These are phyloP conservation scores for Leptobrachium leishanense DNA, from an alignment of 2,113 vertebrate species.

Conservation along the genomic window DNA sequence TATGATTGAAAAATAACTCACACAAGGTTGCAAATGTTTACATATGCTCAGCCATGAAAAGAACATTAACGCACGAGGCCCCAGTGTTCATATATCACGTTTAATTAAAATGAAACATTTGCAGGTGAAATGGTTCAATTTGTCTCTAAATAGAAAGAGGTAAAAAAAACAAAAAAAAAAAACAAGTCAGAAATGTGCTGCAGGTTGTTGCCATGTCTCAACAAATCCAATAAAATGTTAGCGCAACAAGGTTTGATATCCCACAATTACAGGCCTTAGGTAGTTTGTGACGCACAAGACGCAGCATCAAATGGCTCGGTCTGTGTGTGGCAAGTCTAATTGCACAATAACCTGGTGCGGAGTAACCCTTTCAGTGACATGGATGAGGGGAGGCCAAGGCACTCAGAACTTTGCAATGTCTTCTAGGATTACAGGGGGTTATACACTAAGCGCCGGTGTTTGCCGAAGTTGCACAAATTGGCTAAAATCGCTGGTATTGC, in stretches of 20 bases:
- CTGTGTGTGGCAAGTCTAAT: constrained; percentile 24
- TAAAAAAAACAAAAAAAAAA: neutral
- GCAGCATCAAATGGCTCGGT: constrained; percentile 8
- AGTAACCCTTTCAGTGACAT: too few relatives aligned
- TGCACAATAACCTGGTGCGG: neutral
- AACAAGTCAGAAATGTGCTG: constrained; percentile 29
- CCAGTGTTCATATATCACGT: constrained; percentile 32
- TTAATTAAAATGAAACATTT: constrained; percentile 40
- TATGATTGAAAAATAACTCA: too few relatives aligned
- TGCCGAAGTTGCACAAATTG: too few relatives aligned
- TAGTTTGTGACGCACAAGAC: constrained; percentile 33
- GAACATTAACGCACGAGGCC: constrained; percentile 8
- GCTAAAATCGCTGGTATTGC: too few relatives aligned
- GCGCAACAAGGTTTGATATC: constrained; percentile 45
- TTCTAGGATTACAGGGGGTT: too few relatives aligned
- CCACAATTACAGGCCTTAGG: constrained; percentile 39
- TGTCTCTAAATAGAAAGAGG: constrained; percentile 31
- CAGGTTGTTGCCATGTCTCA: constrained; percentile 35
- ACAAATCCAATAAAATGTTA: constrained; percentile 40
- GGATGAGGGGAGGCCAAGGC: too few relatives aligned
- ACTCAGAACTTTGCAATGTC: too few relatives aligned
- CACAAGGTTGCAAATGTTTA: too few relatives aligned
- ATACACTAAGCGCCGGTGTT: too few relatives aligned
- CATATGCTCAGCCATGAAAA: constrained; percentile 1
- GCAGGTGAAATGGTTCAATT: constrained; percentile 45